A percentile compares a stretch with the other conserved stretches of the same genome.
Evolutionary conservation across 2,888 invertebrate genomes (phyloP).

Genomic region (Homarus gammarus): DNA sequence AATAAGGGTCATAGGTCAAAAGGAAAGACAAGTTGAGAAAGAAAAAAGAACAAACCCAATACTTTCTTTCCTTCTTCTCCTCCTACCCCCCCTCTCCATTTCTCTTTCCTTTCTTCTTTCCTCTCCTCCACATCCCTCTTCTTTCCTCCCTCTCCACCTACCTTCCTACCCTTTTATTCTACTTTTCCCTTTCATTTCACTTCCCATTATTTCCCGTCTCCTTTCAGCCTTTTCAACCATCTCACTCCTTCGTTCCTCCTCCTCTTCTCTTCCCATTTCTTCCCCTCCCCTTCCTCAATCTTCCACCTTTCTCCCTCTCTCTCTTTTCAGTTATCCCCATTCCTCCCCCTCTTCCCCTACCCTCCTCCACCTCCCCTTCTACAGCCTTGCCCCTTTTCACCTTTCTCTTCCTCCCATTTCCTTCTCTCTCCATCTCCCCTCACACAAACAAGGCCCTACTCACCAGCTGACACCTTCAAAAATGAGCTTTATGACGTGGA

Average conservation of each 20-base stretch:
- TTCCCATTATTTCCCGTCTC: not conserved
- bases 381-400: not conserved
- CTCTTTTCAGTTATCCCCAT: not conserved
- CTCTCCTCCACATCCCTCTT: not conserved
- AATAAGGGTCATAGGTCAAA: too few relatives aligned
- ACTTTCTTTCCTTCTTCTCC: too few relatives aligned
- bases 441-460: not conserved
- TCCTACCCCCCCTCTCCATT: not conserved
- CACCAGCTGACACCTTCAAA: too few relatives aligned
- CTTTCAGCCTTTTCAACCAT: too few relatives aligned
- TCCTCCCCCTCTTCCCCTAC: not conserved
- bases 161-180: too few relatives aligned
- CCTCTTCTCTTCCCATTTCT: not conserved
- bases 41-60: too few relatives aligned
- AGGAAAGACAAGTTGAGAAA: too few relatives aligned
- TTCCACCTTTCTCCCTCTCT: not conserved
- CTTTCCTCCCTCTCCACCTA: not conserved
- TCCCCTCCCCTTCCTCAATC: too few relatives aligned
- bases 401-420: not conserved
- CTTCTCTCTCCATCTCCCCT: not conserved
- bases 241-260: too few relatives aligned
- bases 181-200: not conserved
- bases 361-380: not conserved
- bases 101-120: not conserved
- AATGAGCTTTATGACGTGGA: too few relatives aligned